Percentiles rank a stretch among this genome's conserved stretches.
phyloP scores from a whole-genome alignment of 1,140 invertebrate genomes.

The Idris sp. region DNA sequence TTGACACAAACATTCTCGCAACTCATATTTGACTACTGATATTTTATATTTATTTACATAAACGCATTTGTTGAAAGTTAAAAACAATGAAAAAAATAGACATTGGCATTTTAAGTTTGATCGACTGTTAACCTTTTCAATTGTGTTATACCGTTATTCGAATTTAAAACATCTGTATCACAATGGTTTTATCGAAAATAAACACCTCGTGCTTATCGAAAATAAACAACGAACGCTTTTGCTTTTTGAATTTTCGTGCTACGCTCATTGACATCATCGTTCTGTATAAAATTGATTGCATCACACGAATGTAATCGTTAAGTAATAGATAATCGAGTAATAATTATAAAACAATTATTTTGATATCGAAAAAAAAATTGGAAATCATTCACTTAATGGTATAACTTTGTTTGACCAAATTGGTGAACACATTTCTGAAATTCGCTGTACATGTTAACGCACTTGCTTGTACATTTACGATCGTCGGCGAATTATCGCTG shows the following conservation, averaged over 20 bases:
- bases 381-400: no score
- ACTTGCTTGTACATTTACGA: background rate
- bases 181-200: slow-evolving; percentile 15
- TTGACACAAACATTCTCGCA: slow-evolving; percentile 49
- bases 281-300: slow-evolving; percentile 21
- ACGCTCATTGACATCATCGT: slow-evolving; percentile 15
- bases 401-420: background rate
- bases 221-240: no score
- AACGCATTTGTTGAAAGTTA: slow-evolving; percentile 25
- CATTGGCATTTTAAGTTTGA: slow-evolving; percentile 5
- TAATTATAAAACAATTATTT: no score
- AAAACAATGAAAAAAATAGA: slow-evolving; percentile 23
- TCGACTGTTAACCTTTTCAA: slow-evolving; percentile 1
- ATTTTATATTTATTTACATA: slow-evolving; percentile 8
- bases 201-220: slow-evolving; percentile 3
- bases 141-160: background rate
- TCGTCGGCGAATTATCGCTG: slow-evolving; percentile 34
- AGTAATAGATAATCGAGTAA: no score
- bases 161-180: slow-evolving; percentile 21
- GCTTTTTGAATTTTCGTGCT: slow-evolving; percentile 2
- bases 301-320: no score
- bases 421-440: slow-evolving; percentile 21
- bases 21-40: slow-evolving; percentile 22
- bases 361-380: no score
- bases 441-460: slow-evolving; percentile 6